Percentiles rank a stretch among this genome's conserved stretches.
Conservation (phyloP, 2,113 vertebrate genomes). For the Chelonoidis abingdonii region DNA sequence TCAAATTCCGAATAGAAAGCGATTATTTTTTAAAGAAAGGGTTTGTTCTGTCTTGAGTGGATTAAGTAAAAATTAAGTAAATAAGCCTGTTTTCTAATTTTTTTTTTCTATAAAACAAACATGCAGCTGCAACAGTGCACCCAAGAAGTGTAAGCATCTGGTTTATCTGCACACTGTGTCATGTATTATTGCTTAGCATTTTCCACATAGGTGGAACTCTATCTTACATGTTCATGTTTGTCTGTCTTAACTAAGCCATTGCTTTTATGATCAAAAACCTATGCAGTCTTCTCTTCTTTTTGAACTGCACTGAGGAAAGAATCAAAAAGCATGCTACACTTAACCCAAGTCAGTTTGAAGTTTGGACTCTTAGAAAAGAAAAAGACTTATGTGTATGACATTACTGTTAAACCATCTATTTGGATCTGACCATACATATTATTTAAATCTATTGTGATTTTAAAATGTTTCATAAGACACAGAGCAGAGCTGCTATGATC, state of each 20-base stretch:
- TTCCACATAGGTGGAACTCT: background rate
- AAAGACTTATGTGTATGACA: background rate
- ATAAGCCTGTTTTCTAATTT: background rate
- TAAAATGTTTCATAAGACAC: slow-evolving; percentile 83
- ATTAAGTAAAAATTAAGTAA: background rate
- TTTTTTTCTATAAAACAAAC: background rate
- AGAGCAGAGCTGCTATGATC: slow-evolving; percentile 79
- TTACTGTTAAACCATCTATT: slow-evolving; percentile 41
- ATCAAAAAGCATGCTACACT: slow-evolving; percentile 21
- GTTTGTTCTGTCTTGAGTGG: background rate
- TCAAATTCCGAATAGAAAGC: background rate
- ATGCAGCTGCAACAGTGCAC: background rate
- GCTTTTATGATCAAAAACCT: background rate
- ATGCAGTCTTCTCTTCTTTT: background rate
- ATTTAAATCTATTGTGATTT: slow-evolving; percentile 75
- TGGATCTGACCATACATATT: slow-evolving; percentile 59
- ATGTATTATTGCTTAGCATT: background rate
- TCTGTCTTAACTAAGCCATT: background rate
- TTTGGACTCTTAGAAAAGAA: background rate
- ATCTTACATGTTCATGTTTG: background rate
- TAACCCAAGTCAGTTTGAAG: background rate
- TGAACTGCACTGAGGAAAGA: slow-evolving; percentile 23
- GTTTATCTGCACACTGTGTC: background rate
- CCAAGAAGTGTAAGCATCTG: background rate
- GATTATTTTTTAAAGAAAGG: background rate